These are phyloP conservation scores for Phylloscopus collybita DNA, from an alignment of 2,797 vertebrate genomes.

Conservation along the genomic window DNA sequence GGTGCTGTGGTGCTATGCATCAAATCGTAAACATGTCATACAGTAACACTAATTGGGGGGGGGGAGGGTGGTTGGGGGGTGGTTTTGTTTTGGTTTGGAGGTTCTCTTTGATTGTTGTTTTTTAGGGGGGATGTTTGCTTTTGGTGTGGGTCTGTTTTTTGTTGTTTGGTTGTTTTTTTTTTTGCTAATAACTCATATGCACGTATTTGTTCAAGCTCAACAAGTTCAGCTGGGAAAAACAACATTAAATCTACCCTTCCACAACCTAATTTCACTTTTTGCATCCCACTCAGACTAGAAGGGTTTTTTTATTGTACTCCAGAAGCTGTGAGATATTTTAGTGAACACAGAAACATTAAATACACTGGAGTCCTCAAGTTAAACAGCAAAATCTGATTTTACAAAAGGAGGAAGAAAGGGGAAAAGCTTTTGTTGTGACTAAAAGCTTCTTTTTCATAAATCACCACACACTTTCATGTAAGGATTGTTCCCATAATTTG, in stretches of 20 bases:
- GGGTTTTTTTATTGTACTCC: background rate
- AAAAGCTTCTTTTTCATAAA: background rate
- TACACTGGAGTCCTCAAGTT: background rate
- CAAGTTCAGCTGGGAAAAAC: background rate
- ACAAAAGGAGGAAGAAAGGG: background rate
- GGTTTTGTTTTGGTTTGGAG: background rate
- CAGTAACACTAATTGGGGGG: background rate
- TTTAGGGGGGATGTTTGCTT: rapidly evolving
- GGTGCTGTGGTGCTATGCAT: background rate
- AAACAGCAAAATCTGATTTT: background rate
- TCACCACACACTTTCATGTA: rapidly evolving
- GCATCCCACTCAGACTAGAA: background rate
- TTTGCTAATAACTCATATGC: background rate
- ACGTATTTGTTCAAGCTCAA: background rate
- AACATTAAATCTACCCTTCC: background rate
- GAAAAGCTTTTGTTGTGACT: background rate
- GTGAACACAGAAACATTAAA: background rate
- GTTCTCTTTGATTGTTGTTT: background rate
- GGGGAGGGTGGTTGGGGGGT: rapidly evolving
- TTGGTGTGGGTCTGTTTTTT: rapidly evolving
- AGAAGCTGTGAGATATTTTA: background rate
- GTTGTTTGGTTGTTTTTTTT: background rate
- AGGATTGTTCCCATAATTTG: background rate
- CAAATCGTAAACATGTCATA: background rate
- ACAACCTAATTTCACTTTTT: background rate